A percentile compares a stretch with the other conserved stretches of the same genome.
Conservation (phyloP, 2,113 vertebrate species). For the Probosciger aterrimus region DNA sequence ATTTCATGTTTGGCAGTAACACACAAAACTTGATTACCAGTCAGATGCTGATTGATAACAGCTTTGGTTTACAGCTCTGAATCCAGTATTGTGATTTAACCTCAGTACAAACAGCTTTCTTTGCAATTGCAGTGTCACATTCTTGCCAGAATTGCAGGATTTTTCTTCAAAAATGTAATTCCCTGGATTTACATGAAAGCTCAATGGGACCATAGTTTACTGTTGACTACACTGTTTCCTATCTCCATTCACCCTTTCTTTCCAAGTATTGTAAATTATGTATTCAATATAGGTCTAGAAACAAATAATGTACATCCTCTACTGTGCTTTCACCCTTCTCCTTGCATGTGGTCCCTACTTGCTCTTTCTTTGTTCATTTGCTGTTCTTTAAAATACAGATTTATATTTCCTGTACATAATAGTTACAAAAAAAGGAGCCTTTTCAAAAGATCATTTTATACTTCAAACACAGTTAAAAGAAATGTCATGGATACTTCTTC, state of each 20-base stretch:
- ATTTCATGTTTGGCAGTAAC: background rate
- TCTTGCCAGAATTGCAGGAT: background rate
- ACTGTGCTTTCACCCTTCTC: background rate
- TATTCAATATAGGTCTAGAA: background rate
- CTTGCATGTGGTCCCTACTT: background rate
- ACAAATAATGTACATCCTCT: background rate
- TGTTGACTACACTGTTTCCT: background rate
- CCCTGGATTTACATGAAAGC: background rate
- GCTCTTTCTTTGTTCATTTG: background rate
- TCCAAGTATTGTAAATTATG: background rate
- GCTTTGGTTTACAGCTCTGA: background rate
- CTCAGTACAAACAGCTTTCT: background rate
- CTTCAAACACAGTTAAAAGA: background rate
- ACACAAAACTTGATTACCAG: background rate
- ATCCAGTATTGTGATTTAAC: background rate
- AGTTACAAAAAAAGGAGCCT: background rate
- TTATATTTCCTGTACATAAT: background rate
- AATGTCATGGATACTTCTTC: background rate
- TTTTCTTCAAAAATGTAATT: slow-evolving; percentile 6
- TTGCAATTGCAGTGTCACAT: background rate
- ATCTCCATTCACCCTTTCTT: background rate
- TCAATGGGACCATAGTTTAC: background rate
- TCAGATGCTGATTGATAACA: background rate
- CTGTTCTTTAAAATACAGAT: background rate
- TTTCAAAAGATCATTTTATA: background rate